Percentiles rank a stretch among this genome's conserved stretches.
Conservation (phyloP, 1,140 invertebrate genomes). For the Calephelis virginiensis region DNA sequence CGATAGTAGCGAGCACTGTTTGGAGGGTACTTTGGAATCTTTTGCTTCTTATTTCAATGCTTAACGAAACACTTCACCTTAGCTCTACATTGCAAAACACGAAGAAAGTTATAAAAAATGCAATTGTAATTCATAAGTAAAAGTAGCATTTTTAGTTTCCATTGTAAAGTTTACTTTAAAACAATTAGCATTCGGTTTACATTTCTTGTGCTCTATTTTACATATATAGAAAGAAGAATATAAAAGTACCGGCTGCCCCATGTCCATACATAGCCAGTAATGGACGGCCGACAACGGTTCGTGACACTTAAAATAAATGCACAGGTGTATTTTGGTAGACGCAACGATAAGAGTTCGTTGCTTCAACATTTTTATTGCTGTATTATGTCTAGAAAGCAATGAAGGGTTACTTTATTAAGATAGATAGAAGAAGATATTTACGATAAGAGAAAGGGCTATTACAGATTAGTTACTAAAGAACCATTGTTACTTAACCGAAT, state of each 20-base stretch:
- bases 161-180: not conserved
- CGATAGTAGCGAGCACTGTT: no score
- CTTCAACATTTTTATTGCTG: not conserved
- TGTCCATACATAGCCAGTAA: constrained; percentile 35
- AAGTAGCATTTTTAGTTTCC: not conserved
- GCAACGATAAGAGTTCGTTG: not conserved
- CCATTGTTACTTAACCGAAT: no score
- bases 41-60: no score
- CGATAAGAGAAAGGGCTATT: no score
- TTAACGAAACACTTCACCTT: no score
- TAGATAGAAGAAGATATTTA: no score
- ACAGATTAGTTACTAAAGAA: no score
- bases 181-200: not conserved
- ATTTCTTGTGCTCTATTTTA: constrained; percentile 18
- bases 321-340: not conserved
- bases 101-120: no score
- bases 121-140: no score
- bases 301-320: constrained; percentile 50
- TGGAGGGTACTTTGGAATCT: no score
- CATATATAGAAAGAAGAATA: constrained; percentile 10
- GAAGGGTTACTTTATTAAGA: not conserved
- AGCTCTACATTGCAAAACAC: no score
- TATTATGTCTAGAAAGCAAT: not conserved
- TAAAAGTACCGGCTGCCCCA: constrained; percentile 6
- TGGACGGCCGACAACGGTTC: constrained; percentile 47